phyloP scores from a whole-genome alignment of 1,140 invertebrate genomes.

The Pachyrhynchus sulphureomaculatus region DNA sequence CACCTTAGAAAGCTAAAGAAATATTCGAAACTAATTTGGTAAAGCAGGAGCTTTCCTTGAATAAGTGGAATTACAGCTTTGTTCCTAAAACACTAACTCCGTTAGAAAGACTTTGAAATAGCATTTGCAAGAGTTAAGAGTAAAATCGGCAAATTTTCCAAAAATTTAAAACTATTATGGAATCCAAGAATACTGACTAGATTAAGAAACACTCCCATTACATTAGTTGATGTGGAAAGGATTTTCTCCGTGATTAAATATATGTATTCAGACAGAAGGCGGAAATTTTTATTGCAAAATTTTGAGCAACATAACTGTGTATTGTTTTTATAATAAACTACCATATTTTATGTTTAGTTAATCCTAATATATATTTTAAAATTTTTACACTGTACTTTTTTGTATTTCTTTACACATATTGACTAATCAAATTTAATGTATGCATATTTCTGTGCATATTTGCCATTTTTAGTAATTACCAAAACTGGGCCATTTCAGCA shows the following conservation, averaged over 20 bases:
- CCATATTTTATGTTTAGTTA: too few species aligned
- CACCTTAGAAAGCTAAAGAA: neutral
- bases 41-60: constrained; percentile 1
- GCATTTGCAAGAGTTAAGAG: too few species aligned
- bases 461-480: too few species aligned
- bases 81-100: neutral
- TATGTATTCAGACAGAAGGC: too few species aligned
- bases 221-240: constrained; percentile 3
- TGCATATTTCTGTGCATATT: too few species aligned
- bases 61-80: neutral
- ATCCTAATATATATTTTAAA: too few species aligned
- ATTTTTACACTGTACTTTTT: too few species aligned
- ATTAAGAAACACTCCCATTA: constrained; percentile 4
- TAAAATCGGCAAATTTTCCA: neutral
- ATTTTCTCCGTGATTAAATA: neutral
- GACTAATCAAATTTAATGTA: too few species aligned
- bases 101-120: neutral
- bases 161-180: neutral
- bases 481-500: too few species aligned
- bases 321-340: too few species aligned
- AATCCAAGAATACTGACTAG: neutral
- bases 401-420: too few species aligned
- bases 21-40: neutral
- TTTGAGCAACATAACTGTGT: neutral
- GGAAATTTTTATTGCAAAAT: neutral